These are phyloP conservation scores for Hydrolagus affinis DNA, from an alignment of 2,113 vertebrate genomes.

Conservation along the genomic window DNA sequence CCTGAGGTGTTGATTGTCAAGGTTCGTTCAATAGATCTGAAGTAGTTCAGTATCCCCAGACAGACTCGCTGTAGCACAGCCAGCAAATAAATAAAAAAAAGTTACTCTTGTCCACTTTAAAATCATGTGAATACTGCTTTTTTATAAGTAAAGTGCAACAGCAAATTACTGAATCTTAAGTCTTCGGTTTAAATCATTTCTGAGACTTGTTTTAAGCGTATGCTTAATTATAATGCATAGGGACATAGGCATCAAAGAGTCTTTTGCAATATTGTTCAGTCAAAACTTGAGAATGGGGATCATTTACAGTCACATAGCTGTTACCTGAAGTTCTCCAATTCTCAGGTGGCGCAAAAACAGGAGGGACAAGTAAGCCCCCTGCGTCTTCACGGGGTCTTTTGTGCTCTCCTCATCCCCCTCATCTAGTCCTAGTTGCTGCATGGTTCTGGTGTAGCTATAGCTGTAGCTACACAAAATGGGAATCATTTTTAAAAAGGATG, in stretches of 20 bases:
- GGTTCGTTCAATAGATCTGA: slow-evolving; percentile 59
- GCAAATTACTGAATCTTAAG: not conserved
- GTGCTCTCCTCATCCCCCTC: slow-evolving; percentile 37
- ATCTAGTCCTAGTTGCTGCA: slow-evolving; percentile 49
- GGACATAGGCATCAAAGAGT: not conserved
- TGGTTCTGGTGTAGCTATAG: slow-evolving; percentile 39
- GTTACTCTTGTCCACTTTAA: not conserved
- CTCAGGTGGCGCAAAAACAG: slow-evolving; percentile 52
- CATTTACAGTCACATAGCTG: not conserved
- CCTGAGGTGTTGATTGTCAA: slow-evolving; percentile 52
- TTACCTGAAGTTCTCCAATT: slow-evolving; percentile 60
- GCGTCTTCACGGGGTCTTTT: slow-evolving; percentile 37
- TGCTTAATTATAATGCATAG: not conserved
- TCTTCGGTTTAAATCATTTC: not conserved
- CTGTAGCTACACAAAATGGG: slow-evolving; percentile 33
- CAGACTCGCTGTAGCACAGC: slow-evolving; percentile 45
- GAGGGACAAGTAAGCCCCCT: slow-evolving; percentile 54
- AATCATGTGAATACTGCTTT: too few relatives aligned
- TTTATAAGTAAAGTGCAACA: not conserved
- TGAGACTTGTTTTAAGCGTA: not conserved
- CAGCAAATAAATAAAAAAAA: not conserved
- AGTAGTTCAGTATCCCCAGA: slow-evolving; percentile 60
- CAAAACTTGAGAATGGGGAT: too few relatives aligned
- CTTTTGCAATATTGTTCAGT: too few relatives aligned
- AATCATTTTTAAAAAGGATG: not conserved